These are phyloP conservation scores for Hipparchia semele DNA, from an alignment of 2,888 invertebrate species.

Conservation along the genomic window DNA sequence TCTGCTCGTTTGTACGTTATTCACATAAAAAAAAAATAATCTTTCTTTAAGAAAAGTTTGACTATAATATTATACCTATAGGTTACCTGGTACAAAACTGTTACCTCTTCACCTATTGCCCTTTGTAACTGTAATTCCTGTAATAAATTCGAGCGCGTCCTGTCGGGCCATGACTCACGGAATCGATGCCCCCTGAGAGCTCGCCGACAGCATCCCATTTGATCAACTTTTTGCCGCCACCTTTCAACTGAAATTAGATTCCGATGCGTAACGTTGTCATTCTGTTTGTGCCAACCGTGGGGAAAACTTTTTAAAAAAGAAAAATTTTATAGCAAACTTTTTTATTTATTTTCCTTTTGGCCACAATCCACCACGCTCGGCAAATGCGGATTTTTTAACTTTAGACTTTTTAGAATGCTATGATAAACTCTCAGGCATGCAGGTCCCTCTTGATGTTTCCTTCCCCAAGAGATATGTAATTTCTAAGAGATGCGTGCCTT, in stretches of 20 bases:
- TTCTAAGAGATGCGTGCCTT: too few relatives aligned
- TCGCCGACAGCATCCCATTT: conserved; percentile 70
- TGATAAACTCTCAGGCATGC: too few relatives aligned
- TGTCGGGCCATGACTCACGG: conserved; percentile 72
- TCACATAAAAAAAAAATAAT: too few relatives aligned
- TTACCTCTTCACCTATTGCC: conserved; percentile 63
- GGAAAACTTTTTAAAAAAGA: conserved; percentile 15
- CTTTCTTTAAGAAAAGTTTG: too few relatives aligned
- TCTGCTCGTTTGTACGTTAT: too few relatives aligned
- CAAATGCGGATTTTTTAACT: too few relatives aligned
- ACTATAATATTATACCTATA: not conserved
- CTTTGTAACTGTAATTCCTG: conserved; percentile 50
- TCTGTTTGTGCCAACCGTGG: conserved; percentile 36
- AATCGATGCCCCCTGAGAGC: conserved; percentile 60
- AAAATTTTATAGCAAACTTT: not conserved
- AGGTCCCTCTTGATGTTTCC: too few relatives aligned
- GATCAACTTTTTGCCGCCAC: conserved; percentile 72
- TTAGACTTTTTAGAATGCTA: too few relatives aligned
- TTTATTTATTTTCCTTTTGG: too few relatives aligned
- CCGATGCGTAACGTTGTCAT: conserved; percentile 64
- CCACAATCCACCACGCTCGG: too few relatives aligned
- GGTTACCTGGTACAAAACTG: not conserved
- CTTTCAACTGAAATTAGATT: conserved; percentile 75
- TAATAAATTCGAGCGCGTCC: conserved; percentile 68
- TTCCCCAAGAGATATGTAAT: too few relatives aligned